A percentile compares a stretch with the other conserved stretches of the same genome.
phyloP scores from a whole-genome alignment of 2,113 vertebrate genomes.

The Odontesthes bonariensis region DNA sequence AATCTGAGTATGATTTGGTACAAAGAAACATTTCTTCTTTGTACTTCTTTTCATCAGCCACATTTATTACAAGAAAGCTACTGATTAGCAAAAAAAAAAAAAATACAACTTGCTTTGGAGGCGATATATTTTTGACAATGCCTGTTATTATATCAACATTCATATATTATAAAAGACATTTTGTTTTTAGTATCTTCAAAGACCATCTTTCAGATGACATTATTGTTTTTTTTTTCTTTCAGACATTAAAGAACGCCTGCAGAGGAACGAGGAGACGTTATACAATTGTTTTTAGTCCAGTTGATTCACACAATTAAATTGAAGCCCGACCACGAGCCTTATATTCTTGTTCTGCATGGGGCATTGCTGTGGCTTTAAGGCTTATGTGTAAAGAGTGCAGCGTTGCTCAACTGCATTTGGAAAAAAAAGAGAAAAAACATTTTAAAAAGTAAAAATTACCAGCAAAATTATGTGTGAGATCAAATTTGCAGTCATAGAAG shows the following conservation, averaged over 20 bases:
- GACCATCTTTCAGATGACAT: conserved; percentile 12
- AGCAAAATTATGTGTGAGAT: background rate
- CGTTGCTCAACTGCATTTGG: background rate
- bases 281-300: conserved; percentile 15
- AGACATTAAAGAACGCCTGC: conserved; percentile 1
- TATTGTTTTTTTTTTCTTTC: background rate
- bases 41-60: conserved; percentile 3
- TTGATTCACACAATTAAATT: conserved; percentile 7
- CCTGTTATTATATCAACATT: conserved; percentile 30
- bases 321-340: background rate
- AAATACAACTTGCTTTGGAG: background rate
- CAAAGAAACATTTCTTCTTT: background rate
- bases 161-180: background rate
- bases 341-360: background rate
- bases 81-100: background rate
- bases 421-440: no score
- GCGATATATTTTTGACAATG: conserved; percentile 11
- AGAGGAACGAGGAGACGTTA: background rate
- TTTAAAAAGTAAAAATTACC: no score
- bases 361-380: background rate
- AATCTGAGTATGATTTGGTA: conserved; percentile 12
- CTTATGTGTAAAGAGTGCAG: background rate
- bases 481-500: background rate
- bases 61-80: background rate
- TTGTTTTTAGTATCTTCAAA: background rate